Base-by-base conservation (phyloP, 2,113 vertebrate species). In the Trachemys scripta region DNA sequence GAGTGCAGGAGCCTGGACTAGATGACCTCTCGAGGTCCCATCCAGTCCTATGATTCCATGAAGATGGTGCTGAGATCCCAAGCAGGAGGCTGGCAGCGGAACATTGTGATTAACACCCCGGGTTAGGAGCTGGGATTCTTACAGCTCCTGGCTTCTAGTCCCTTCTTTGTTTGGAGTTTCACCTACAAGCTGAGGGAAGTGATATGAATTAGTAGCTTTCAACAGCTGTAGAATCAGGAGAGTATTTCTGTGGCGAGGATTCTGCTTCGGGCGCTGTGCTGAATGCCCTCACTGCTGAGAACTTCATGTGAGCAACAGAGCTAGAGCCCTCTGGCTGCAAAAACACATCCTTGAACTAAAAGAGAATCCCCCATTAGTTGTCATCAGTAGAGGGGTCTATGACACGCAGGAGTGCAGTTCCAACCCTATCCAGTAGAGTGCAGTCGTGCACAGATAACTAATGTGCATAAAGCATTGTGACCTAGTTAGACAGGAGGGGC, bases 11-110 rank as follows among this genome's bases (percentile, higher is more conserved):
- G 56, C 4, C 56, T 10, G 24, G 62, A 76, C 90, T 92, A 88
- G 38, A 93, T 51, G 86, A 35, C 8, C 24, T 10, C 56, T 57
- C 56, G 2, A 57, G 56, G 8, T 57, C 56, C 56, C 24, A 0
- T 57, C 56, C 56, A 57, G 56, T 57, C 56, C 24, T 10, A 57
- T 25, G 56, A 57, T 24, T 57, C 56, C 24, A 25, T 25, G 22
- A 65, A 80, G 92, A 51, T 29, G 84, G 59, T 87, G 69, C 54
- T 0, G 0, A 9, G 38, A 59, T 42, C 11, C 42, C 0, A 1
- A 88, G 78, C 53, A 72, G 84, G 65, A 62, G 10, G 8, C 80
- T 94, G 89, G 56, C 38, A 47, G 79, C 84, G 35, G 13, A 85
- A 7, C 5, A n/a, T 10, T 47, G 54, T n/a, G 80, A 69, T 35